Percentiles rank a stretch among this genome's conserved stretches.
Conservation (phyloP, 2,113 vertebrate species). For the Zeus faber region DNA sequence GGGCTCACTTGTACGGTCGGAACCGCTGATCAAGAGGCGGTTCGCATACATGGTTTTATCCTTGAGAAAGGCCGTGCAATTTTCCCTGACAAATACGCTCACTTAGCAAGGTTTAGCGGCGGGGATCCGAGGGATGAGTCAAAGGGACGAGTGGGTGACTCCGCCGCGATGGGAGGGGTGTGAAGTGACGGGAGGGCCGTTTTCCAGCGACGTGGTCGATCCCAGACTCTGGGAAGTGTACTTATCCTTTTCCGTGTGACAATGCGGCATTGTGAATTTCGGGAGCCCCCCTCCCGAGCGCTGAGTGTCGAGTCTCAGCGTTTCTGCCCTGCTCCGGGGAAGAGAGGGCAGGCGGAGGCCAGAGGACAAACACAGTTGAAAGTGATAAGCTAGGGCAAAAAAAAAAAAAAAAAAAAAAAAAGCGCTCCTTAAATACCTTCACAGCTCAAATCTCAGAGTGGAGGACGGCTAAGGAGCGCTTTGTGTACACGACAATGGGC, state of each 20-base stretch:
- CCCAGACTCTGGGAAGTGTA: conserved; percentile 44
- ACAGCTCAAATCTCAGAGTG: too few relatives aligned
- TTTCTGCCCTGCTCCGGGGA: conserved; percentile 46
- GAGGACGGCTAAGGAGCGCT: too few relatives aligned
- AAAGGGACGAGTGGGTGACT: conserved; percentile 64
- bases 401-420: background rate
- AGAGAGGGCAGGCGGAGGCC: conserved; percentile 14
- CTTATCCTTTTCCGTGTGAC: conserved; percentile 49
- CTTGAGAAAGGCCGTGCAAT: conserved; percentile 54
- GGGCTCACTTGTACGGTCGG: conserved; percentile 64
- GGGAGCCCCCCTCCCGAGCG: conserved; percentile 54
- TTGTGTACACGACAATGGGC: too few relatives aligned
- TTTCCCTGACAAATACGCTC: conserved; percentile 56
- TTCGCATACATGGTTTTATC: conserved; percentile 49
- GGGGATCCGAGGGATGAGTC: conserved; percentile 45
- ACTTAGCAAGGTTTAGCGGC: conserved; percentile 56
- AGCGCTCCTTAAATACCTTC: background rate
- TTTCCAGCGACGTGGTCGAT: conserved; percentile 54
- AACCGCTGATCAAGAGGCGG: conserved; percentile 44
- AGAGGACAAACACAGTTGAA: conserved; percentile 28
- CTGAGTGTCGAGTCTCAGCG: conserved; percentile 37
- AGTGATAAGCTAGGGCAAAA: conserved; percentile 37
- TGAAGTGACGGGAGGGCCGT: conserved; percentile 47
- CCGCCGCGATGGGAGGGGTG: conserved; percentile 41
- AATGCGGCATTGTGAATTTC: conserved; percentile 49